Evolutionary conservation across 1,140 invertebrate genomes (phyloP), one percentile per base, ranked within the genome.

Genomic region (Octopus bimaculoides): DNA sequence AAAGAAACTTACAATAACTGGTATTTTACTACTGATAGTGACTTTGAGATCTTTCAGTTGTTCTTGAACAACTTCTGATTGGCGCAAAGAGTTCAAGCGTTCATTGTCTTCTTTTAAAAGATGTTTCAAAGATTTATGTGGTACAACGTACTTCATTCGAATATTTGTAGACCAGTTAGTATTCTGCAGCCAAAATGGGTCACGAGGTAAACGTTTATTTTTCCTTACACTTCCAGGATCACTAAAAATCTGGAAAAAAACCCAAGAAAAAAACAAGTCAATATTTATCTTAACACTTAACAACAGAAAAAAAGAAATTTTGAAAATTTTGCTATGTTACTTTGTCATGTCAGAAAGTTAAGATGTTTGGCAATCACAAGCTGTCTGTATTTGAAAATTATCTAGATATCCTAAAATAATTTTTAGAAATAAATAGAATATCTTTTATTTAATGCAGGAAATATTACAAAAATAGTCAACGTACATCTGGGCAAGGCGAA

Each of bases 151-250:
- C 61, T 79, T 83, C 80, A 83, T 81, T n/a, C 81, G 80, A 12
- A 81, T 71, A 9, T 82, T 77, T 17, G 78, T 69, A 10, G 79
- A 82, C 85, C 85, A 86, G 20, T 83, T 80, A 4, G 83, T 75
- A 14, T 79, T 78, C 54, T 83, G 75, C 17, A 85, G 74, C 85
- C 85, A 86, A 0, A 83, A 83, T 5, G 84, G 84, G 9, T 83
- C 81, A 10, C 53, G 54, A 17, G 78, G 53, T 10, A 84, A 81
- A 6, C 66, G 66, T 71, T 20, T 71, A 17, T 17, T 71, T 17
- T 17, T 17, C 6, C 66, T 71, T 20, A 71, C 5, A 6, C 26
- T 71, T 71, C 26, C 66, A 71, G 26, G 17, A 71, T 71, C 66
- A 41, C 26, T 41, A 41, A 41, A 41, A 41, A 41, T 41, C 66